These are phyloP conservation scores for Rhinogobius similis DNA, from an alignment of 2,113 vertebrate genomes.

Conservation along the genomic window DNA sequence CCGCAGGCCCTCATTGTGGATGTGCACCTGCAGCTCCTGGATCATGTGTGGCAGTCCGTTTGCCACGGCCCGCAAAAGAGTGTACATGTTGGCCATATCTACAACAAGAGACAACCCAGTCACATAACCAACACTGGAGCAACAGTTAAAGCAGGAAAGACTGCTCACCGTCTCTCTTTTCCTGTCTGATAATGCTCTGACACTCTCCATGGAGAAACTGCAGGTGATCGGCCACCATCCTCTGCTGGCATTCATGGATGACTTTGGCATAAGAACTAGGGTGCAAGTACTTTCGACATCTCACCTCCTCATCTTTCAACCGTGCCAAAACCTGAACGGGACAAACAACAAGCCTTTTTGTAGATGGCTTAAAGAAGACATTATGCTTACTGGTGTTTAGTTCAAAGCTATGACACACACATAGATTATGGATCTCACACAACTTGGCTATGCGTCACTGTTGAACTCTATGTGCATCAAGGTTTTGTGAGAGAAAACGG, in stretches of 20 bases:
- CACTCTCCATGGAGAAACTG: slow-evolving; percentile 98
- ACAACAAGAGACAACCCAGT: neutral
- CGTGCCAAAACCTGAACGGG: slow-evolving; percentile 88
- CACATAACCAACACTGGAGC: no score
- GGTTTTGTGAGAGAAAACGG: no score
- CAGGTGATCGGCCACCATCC: slow-evolving; percentile 98
- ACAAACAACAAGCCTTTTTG: neutral
- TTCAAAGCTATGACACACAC: neutral
- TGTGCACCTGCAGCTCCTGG: slow-evolving; percentile 96
- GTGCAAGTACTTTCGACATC: slow-evolving; percentile 97
- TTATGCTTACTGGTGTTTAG: neutral
- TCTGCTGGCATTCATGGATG: slow-evolving; percentile 97
- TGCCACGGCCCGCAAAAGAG: slow-evolving; percentile 90
- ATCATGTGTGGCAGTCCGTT: slow-evolving; percentile 99
- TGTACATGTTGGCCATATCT: slow-evolving; percentile 99
- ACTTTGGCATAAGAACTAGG: slow-evolving; percentile 98
- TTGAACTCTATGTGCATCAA: no score
- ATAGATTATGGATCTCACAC: no score
- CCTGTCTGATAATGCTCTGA: slow-evolving; percentile 96
- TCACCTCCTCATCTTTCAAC: slow-evolving; percentile 98
- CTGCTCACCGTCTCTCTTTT: slow-evolving; percentile 90
- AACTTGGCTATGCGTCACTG: no score
- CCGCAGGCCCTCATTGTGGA: slow-evolving; percentile 96
- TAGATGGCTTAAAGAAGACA: neutral
- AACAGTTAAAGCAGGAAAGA: neutral